Conservation (phyloP, 2,113 vertebrate genomes). For the Ranitomeya imitator region DNA sequence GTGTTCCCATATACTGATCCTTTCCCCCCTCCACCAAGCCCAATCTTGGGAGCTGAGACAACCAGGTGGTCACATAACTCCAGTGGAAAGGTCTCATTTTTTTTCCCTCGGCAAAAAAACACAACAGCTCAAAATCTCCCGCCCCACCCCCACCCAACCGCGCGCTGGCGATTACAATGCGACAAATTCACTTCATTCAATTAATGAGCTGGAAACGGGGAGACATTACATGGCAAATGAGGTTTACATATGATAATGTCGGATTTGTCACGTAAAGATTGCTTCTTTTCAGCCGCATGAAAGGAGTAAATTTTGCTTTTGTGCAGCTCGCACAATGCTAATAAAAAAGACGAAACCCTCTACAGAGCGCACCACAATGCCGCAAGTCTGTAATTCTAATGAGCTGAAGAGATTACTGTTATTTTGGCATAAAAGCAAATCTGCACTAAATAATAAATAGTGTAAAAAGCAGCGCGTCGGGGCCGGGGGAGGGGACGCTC, state of each 20-base stretch:
- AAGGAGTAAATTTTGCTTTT: conserved; percentile 73
- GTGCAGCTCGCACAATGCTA: conserved; percentile 66
- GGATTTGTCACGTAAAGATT: conserved; percentile 73
- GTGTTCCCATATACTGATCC: too few relatives aligned
- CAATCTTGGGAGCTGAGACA: not conserved
- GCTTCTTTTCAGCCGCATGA: conserved; percentile 68
- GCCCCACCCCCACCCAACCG: not conserved
- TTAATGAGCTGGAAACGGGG: conserved; percentile 77
- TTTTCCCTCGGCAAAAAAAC: conserved; percentile 24
- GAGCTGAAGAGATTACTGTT: conserved; percentile 62
- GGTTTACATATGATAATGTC: conserved; percentile 75
- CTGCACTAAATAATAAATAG: conserved; percentile 60
- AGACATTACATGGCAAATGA: conserved; percentile 73
- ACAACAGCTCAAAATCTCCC: conserved; percentile 22
- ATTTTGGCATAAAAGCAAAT: conserved; percentile 68
- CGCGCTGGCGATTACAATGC: conserved; percentile 64
- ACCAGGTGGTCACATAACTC: conserved; percentile 26
- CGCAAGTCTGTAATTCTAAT: conserved; percentile 70
- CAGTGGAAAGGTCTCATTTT: conserved; percentile 2
- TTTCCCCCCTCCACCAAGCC: too few relatives aligned
- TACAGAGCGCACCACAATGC: conserved; percentile 67
- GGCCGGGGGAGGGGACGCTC: not conserved
- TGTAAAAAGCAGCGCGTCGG: conserved; percentile 35
- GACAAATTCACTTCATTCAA: conserved; percentile 72
- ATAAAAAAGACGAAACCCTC: conserved; percentile 70